Evolutionary conservation across 2,797 vertebrate genomes (phyloP).

Genomic region (Arnoldichthys spilopterus): DNA sequence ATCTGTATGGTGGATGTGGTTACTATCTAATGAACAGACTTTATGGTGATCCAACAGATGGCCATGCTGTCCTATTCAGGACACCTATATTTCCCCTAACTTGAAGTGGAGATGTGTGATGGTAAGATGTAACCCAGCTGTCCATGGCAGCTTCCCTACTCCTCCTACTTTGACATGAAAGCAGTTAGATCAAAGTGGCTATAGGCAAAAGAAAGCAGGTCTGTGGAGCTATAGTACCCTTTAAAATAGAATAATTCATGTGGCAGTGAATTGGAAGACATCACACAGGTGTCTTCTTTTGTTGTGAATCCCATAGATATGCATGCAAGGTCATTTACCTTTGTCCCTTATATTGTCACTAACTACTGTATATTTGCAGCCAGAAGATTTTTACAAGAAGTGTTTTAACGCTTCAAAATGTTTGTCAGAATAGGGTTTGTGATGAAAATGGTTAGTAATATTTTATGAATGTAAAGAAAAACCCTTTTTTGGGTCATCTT

Average conservation of each 20-base stretch:
- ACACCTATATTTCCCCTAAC: slow-evolving; percentile 23
- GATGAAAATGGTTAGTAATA: too few relatives aligned
- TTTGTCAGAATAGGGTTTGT: too few relatives aligned
- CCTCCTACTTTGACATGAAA: slow-evolving; percentile 50
- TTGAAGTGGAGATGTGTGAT: slow-evolving; percentile 23
- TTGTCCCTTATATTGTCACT: not conserved
- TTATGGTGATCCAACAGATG: not conserved
- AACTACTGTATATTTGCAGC: not conserved
- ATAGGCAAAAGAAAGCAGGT: slow-evolving; percentile 40
- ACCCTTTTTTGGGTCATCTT: too few relatives aligned
- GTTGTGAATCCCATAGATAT: not conserved
- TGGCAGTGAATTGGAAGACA: slow-evolving; percentile 26
- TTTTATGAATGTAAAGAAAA: too few relatives aligned
- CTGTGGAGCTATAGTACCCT: slow-evolving; percentile 20
- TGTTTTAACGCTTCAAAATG: too few relatives aligned
- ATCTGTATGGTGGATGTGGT: not conserved
- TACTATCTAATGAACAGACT: slow-evolving; percentile 6
- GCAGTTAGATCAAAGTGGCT: slow-evolving; percentile 52
- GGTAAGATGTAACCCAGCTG: slow-evolving; percentile 12
- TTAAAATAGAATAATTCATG: slow-evolving; percentile 54
- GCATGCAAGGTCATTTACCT: not conserved
- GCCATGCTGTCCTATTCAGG: not conserved
- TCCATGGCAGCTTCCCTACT: slow-evolving; percentile 27
- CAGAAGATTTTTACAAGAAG: too few relatives aligned
- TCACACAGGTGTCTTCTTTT: slow-evolving; percentile 1